Conservation (phyloP, 2,797 vertebrate species). For the Benthosema pterotum region DNA sequence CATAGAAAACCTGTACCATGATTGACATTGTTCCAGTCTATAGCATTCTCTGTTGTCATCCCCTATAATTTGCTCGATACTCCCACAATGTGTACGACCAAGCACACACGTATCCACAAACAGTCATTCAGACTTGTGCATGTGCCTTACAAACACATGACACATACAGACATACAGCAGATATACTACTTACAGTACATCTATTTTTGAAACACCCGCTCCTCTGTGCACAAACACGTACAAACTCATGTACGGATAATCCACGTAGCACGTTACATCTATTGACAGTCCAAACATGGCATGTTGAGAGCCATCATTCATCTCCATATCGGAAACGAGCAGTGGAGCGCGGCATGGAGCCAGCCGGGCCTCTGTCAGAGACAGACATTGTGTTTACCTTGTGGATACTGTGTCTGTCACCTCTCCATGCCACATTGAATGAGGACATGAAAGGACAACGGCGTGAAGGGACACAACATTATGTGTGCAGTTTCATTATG, state of each 20-base stretch:
- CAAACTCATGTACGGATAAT: constrained; percentile 5
- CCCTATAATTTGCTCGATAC: no score
- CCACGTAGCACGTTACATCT: constrained; percentile 39
- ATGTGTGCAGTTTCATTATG: constrained; percentile 14
- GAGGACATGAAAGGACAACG: constrained; percentile 6
- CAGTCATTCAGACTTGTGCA: background rate
- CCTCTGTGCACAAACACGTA: background rate
- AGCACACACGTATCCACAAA: background rate
- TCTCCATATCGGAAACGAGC: constrained; percentile 36
- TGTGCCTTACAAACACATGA: background rate
- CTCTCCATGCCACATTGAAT: constrained; percentile 26
- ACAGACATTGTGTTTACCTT: constrained; percentile 60
- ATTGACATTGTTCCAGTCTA: no score
- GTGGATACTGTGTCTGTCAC: constrained; percentile 45
- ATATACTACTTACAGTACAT: background rate
- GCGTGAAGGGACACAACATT: background rate
- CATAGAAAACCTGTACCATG: no score
- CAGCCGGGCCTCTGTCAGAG: constrained; percentile 10
- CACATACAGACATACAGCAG: constrained; percentile 2
- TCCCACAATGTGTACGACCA: no score
- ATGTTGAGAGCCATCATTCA: constrained; percentile 6
- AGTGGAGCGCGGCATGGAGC: constrained; percentile 31
- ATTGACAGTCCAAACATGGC: constrained; percentile 71
- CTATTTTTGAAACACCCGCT: background rate
- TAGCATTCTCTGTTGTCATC: no score